Base-by-base conservation (phyloP, 2,113 vertebrate genomes). In the Grammomys dolichurus region DNA sequence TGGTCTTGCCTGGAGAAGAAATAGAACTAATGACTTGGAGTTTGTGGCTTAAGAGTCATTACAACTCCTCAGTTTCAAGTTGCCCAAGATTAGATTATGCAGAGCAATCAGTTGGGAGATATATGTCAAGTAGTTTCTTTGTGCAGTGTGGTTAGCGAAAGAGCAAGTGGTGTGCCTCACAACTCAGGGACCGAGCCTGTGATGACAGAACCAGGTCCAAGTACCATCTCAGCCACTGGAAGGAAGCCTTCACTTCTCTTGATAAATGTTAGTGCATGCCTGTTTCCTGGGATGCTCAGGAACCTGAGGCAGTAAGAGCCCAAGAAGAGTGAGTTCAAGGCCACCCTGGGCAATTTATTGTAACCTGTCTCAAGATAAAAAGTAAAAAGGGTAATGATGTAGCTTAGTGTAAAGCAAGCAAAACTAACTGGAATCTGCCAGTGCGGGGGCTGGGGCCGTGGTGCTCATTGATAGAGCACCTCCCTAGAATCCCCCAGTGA, bases 161-260 rank as follows among this genome's bases (percentile, higher is more conserved):
- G 36, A 3, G 7, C 26, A 46, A 17, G 31, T 9, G n/a, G 22
- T 20, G 2, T 54, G 8, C 4, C 40, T n/a, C 9, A 0, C 40
- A 28, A 87, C 40, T 22, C 31, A 36, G 54, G n/a, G 7, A 43
- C 6, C 5, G 36, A 76, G 51, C 76, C 51, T 43, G 1, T 5
- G 17, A 65, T 51, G 76, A 51, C 26, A 70, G 46, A 69, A 8
- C 24, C 26, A 82, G 56, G 13, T 81, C 87, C 82, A 46, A 70
- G 8, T 10, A 13, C 70, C 16, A 2, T 86, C 20, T 87, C 82
- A 93, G 67, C 36, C 19, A 3, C 14, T 13, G 11, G 56, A 91
- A 69, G 67, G 48, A 89, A 69, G 67, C 54, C 82, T 76, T 24
- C 12, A 65, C 33, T 87, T 85, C 31, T 58, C 2, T 84, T 48